These are phyloP conservation scores for Athene cunicularia DNA, from an alignment of 2,113 vertebrate genomes.

Conservation along the genomic window DNA sequence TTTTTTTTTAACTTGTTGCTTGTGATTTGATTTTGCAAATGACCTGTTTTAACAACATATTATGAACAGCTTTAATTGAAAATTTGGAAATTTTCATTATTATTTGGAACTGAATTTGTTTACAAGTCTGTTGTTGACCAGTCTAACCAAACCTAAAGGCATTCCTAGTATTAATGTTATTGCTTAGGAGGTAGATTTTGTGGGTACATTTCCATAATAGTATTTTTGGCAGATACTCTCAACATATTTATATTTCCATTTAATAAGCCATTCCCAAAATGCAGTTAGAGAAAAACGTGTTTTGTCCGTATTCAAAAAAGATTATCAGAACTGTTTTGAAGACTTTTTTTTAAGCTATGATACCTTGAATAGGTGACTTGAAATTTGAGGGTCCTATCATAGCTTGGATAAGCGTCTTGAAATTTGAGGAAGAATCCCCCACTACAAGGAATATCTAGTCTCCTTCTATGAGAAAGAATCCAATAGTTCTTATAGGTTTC, in stretches of 20 bases:
- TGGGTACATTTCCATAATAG: neutral
- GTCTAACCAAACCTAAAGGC: neutral
- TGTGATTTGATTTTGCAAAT: slow-evolving; percentile 9
- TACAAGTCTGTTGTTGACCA: neutral
- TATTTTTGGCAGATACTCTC: neutral
- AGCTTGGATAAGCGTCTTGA: neutral
- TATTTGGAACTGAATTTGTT: neutral
- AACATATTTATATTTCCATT: neutral
- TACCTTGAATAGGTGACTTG: neutral
- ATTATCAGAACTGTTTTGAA: neutral
- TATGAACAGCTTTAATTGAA: neutral
- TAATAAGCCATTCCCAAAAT: neutral
- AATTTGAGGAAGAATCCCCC: neutral
- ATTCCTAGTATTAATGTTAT: neutral
- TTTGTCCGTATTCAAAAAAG: neutral
- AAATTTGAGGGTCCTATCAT: neutral
- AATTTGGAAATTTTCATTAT: neutral
- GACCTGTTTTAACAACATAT: neutral
- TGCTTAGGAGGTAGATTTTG: neutral
- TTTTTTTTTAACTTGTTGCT: neutral
- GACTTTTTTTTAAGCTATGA: neutral
- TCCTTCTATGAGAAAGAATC: neutral
- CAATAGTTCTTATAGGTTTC: neutral
- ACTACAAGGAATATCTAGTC: neutral
- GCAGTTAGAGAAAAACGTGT: neutral